These are phyloP conservation scores for Sibirionetta formosa DNA, from an alignment of 2,797 vertebrate genomes.

Conservation along the genomic window DNA sequence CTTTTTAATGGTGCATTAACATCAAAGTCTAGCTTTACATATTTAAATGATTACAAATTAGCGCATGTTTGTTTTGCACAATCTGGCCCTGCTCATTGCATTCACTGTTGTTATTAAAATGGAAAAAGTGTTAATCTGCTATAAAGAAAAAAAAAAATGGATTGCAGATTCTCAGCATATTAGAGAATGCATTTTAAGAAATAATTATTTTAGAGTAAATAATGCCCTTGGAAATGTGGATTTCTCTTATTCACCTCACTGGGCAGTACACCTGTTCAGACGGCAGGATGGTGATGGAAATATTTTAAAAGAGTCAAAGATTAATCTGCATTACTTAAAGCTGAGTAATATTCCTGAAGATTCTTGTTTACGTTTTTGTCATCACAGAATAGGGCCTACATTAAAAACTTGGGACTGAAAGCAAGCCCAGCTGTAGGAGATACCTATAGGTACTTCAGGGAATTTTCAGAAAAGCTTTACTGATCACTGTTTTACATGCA, in stretches of 20 bases:
- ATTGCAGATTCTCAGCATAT: background rate
- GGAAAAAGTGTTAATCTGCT: slow-evolving; percentile 24
- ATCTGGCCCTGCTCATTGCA: background rate
- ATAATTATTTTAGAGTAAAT: background rate
- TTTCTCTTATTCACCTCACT: background rate
- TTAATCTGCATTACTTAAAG: background rate
- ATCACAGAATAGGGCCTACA: background rate
- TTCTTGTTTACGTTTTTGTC: background rate
- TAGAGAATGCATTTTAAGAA: background rate
- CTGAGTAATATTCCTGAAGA: background rate
- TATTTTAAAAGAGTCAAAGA: background rate
- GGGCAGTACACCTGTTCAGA: background rate
- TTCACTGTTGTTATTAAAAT: background rate
- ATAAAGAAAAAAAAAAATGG: background rate
- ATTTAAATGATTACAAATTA: slow-evolving; percentile 61
- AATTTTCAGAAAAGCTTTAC: background rate
- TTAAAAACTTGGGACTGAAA: background rate
- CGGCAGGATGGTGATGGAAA: background rate
- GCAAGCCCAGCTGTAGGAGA: background rate
- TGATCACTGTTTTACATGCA: background rate
- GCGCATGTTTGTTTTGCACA: slow-evolving; percentile 23
- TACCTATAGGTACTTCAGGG: background rate
- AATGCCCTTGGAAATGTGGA: background rate
- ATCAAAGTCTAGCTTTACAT: slow-evolving; percentile 46
- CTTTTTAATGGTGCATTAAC: slow-evolving; percentile 13